Base-by-base conservation (phyloP, 1,140 invertebrate species). In the Copidosoma floridanum region DNA sequence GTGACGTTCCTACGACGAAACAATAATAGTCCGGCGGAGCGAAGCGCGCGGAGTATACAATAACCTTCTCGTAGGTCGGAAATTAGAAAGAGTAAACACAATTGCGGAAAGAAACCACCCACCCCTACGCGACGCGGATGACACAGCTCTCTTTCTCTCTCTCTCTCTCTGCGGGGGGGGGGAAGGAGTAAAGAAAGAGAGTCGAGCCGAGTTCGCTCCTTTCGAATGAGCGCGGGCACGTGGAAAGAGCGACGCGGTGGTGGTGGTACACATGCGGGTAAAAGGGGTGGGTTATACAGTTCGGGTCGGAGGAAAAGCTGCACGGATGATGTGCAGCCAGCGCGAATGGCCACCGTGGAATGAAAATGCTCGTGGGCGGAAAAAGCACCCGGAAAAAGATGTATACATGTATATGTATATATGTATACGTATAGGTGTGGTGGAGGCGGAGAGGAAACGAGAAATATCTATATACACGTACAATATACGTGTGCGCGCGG, bases 321-420 rank as follows among this genome's bases (percentile, higher is more conserved):
- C 29, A 12, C 29, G 32, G 26, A 18, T 50, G 48, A 52, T 53
- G 40, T 53, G 50, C 50, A 52, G 38, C 46, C 56, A 26, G 46
- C 35, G 35, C 44, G 55, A 57, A 57, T 18, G 56, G 40, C 47
- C 48, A 52, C 54, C 29, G 23, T 29, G 29, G 57, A 61, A 62
- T 61, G 53, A 63, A 18, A 44, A 56, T 57, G 40, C 48, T 57
- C 37, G 48, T 37, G 51, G 50, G 57, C 35, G 44, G 46, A 55
- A 56, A 57, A 54, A 56, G 40, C 38, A 16, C n/a, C n/a, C n/a
- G n/a, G n/a, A n/a, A n/a, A n/a, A n/a, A n/a, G n/a, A n/a, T n/a
- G n/a, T n/a, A n/a, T n/a, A n/a, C n/a, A n/a, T n/a, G n/a, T n/a
- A n/a, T n/a, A n/a, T n/a, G n/a, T n/a, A n/a, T n/a, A n/a, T n/a